These are phyloP conservation scores for Isichthys henryi DNA, from an alignment of 2,113 vertebrate species.

Conservation along the genomic window DNA sequence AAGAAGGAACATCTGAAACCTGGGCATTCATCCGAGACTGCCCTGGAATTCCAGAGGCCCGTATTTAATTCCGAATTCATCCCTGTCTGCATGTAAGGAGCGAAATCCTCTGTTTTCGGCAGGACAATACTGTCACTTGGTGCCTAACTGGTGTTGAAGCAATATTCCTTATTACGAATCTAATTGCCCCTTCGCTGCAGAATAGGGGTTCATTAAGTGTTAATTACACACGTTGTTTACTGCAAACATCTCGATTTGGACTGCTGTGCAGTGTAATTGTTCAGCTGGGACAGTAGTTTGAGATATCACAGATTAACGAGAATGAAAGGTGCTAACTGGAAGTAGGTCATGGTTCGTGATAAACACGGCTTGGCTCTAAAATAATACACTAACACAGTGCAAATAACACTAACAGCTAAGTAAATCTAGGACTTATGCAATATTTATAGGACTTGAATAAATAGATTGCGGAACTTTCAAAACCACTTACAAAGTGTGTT, in stretches of 20 bases:
- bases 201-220: constrained; percentile 99
- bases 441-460: constrained; percentile 73
- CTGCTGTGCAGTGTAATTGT: constrained; percentile 85
- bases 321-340: constrained; percentile 56
- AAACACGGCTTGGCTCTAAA: constrained; percentile 69
- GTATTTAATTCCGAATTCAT: not conserved
- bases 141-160: constrained; percentile 45
- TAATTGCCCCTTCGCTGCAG: constrained; percentile 99
- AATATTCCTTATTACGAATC: constrained; percentile 86
- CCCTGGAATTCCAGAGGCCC: constrained; percentile 5
- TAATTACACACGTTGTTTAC: constrained; percentile 99
- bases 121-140: constrained; percentile 41
- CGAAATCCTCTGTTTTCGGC: constrained; percentile 40
- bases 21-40: not conserved
- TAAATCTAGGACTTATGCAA: constrained; percentile 69
- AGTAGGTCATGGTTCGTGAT: constrained; percentile 68
- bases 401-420: constrained; percentile 63
- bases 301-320: constrained; percentile 58
- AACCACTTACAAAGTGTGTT: constrained; percentile 36
- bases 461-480: constrained; percentile 61
- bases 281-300: constrained; percentile 71
- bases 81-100: not conserved
- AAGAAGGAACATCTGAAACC: not conserved
- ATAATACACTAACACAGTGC: constrained; percentile 66
- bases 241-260: constrained; percentile 99